phyloP scores from a whole-genome alignment of 2,113 vertebrate genomes.

The Zosterops lateralis region DNA sequence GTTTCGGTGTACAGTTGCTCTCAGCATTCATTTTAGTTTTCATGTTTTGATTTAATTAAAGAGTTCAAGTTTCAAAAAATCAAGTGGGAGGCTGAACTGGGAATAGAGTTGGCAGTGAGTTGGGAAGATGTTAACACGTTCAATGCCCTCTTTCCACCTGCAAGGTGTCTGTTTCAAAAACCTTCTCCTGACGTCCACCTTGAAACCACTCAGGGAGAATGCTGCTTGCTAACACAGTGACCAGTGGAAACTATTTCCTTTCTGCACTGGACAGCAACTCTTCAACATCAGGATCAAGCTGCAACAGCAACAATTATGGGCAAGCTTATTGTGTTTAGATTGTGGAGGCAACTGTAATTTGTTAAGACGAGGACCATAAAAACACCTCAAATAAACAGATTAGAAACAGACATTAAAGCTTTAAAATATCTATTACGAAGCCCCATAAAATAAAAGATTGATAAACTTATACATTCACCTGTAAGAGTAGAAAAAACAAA shows the following conservation, averaged over 20 bases:
- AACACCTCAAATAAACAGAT: not conserved
- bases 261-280: not conserved
- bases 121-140: not conserved
- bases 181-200: not conserved
- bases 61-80: conserved; percentile 25
- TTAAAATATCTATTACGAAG: not conserved
- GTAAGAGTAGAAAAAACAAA: not conserved
- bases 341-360: not conserved
- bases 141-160: not conserved
- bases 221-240: not conserved
- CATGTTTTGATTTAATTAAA: conserved; percentile 10
- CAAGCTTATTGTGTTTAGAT: not conserved
- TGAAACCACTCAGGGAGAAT: not conserved
- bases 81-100: not conserved
- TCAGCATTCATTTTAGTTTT: conserved; percentile 1
- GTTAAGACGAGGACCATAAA: not conserved
- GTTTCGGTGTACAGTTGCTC: not conserved
- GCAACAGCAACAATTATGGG: not conserved
- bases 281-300: not conserved
- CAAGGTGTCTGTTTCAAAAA: not conserved
- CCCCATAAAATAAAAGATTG: not conserved
- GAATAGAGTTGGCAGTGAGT: not conserved
- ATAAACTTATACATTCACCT: not conserved
- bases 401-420: not conserved
- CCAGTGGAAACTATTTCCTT: not conserved